A percentile compares a stretch with the other conserved stretches of the same genome.
Conservation (phyloP, 2,888 invertebrate species). For the Spilarctia lutea region DNA sequence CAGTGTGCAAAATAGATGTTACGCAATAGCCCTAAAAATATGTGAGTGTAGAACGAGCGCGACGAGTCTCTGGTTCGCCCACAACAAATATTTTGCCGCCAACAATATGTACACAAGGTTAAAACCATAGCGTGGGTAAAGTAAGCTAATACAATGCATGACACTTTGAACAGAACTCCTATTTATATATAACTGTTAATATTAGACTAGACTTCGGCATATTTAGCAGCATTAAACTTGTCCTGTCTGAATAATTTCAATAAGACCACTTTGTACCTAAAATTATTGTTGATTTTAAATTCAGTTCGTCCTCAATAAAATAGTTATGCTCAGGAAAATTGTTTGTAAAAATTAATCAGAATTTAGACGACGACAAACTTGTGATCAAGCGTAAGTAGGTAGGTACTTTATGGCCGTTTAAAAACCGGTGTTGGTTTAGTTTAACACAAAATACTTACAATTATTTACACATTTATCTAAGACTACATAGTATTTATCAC, state of each 20-base stretch:
- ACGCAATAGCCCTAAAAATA: slow-evolving; percentile 63
- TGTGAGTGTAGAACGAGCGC: slow-evolving; percentile 66
- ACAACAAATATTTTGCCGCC: slow-evolving; percentile 73
- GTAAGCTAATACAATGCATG: slow-evolving; percentile 63
- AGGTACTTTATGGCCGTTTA: not conserved
- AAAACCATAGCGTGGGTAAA: slow-evolving; percentile 71
- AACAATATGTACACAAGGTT: slow-evolving; percentile 76
- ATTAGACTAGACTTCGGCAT: not conserved
- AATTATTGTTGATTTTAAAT: not conserved
- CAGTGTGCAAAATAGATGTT: slow-evolving; percentile 65
- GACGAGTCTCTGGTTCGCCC: slow-evolving; percentile 71
- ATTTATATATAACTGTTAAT: slow-evolving; percentile 4
- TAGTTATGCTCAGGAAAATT: not conserved
- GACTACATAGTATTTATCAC: not conserved
- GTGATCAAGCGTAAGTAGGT: not conserved
- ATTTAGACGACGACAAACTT: not conserved
- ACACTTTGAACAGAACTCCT: slow-evolving; percentile 38
- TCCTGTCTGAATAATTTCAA: not conserved
- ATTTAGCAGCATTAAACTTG: not conserved
- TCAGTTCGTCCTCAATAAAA: not conserved
- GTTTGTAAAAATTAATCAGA: not conserved
- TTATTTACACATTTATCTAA: too few relatives aligned
- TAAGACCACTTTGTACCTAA: not conserved
- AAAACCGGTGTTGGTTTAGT: not conserved
- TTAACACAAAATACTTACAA: not conserved